Evolutionary conservation across 1,140 invertebrate genomes (phyloP), one percentile per base, ranked within the genome.

Genomic region (Galleria mellonella): DNA sequence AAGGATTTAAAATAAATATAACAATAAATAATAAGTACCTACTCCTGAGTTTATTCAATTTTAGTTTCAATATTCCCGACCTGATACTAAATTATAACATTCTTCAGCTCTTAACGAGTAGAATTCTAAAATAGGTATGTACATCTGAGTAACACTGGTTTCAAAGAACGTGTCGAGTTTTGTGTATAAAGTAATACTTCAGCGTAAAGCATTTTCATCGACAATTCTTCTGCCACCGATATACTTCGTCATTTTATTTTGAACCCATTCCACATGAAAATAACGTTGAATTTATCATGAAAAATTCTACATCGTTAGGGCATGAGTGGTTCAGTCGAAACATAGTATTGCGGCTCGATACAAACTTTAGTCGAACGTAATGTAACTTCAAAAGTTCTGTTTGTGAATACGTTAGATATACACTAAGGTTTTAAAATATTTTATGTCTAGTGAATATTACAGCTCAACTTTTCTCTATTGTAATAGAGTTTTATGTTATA

Each of bases 151-250:
- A 33, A 33, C n/a, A 33, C n/a, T 15, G n/a, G n/a, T 17, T 54
- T 58, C 43, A 54, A 58, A 50, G 47, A 54, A 50, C 47, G 50
- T 46, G 43, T 53, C 37, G 51, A 42, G 40, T 47, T 44, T 54
- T 54, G 41, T 36, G 50, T 47, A 43, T 52, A 47, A 51, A 58
- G 47, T 32, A 38, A 29, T 43, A 47, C 55, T 54, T 36, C 36
- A 51, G 44, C 51, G 36, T 58, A 54, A 58, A 58, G 50, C 51
- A 58, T 58, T 58, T 51, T 53, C 48, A 58, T 50, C 51, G 47
- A 36, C 17, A 54, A 50, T 36, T 36, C 33, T 15, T 15, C 13
- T 47, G 49, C 43, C 47, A 46, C 9, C 5, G 9, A 40, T 23
- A 3, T 23, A 6, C 2, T 14, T n/a, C 10, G 13, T 32, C 33